Percentiles rank a stretch among this genome's conserved stretches.
Evolutionary conservation across 2,113 vertebrate species (phyloP).

Genomic region (Lucifuga dentata): DNA sequence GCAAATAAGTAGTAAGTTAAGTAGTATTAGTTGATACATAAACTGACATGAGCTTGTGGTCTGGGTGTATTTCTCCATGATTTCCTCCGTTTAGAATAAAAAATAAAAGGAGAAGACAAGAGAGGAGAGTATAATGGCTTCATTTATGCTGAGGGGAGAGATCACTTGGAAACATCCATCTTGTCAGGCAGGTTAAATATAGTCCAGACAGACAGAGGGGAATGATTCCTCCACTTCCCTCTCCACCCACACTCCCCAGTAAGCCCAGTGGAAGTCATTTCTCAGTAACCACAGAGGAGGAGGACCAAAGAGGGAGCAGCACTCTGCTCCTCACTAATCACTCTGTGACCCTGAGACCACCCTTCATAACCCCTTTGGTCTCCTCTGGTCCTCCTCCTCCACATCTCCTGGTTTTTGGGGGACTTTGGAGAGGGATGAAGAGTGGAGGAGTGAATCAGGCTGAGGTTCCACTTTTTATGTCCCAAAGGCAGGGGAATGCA

Average conservation of each 20-base stretch:
- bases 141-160: slow-evolving; percentile 64
- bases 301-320: slow-evolving; percentile 61
- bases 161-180: slow-evolving; percentile 68
- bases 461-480: slow-evolving; percentile 76
- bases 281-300: slow-evolving; percentile 70
- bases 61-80: slow-evolving; percentile 54
- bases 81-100: slow-evolving; percentile 35
- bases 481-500: slow-evolving; percentile 77
- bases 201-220: slow-evolving; percentile 71
- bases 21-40: slow-evolving; percentile 14
- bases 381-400: slow-evolving; percentile 52
- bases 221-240: slow-evolving; percentile 73
- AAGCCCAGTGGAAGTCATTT: slow-evolving; percentile 76
- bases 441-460: slow-evolving; percentile 69
- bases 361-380: slow-evolving; percentile 53
- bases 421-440: slow-evolving; percentile 61
- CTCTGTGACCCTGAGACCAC: slow-evolving; percentile 77
- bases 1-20: slow-evolving; percentile 22
- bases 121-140: slow-evolving; percentile 64
- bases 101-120: slow-evolving; percentile 28
- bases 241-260: slow-evolving; percentile 72
- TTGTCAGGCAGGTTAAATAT: slow-evolving; percentile 73
- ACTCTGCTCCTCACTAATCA: slow-evolving; percentile 72
- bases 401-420: slow-evolving; percentile 55
- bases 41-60: slow-evolving; percentile 48